Evolutionary conservation across 2,113 vertebrate species (phyloP), one percentile per base, ranked within the genome.

Genomic region (Etheostoma spectabile): DNA sequence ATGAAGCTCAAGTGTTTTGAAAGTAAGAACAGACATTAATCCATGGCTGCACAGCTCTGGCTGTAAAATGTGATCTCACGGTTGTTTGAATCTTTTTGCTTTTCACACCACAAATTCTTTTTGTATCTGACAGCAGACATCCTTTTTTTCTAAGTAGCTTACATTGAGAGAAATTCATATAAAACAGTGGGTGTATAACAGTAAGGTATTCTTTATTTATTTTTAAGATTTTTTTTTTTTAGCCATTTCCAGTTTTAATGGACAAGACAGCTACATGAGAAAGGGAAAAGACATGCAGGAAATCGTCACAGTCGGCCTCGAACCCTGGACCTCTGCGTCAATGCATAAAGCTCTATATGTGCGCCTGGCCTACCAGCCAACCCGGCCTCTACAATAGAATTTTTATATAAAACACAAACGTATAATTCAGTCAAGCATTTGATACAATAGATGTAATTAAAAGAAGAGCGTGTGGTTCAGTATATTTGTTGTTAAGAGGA

Each of bases 1-100:
- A 46, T 65, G 35, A 42, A 56, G 12, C n/a, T 67, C 27, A 42
- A 51, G 51, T 48, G 51, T 55, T 80, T 30, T 76, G 46, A 74
- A 79, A 76, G 27, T 51, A 30, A 4, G 21, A 69, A 21, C 38
- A 22, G 56, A 69, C 46, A 11, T 42, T 33, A 61, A 78, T 60
- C 78, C 42, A 35, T 38, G n/a, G 30, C 4, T 0, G 4, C 42
- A 77, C 48, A 59, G 19, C 38, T 84, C 18, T 63, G 82, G 52
- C 53, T 83, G 16, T 59, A n/a, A 59, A 62, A 57, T 67, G 12
- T 82, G n/a, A 48, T 14, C 21, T 72, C 16, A 62, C 2, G 1
- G 4, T 62, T 69, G 55, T 78, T 60, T 67, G 53, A 68, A 49
- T 55, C 19, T 56, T 68, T 49, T 57, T 8, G 53, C 24, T 49